Evolutionary conservation across 2,888 invertebrate species (phyloP).

Genomic region (Neocrepidodera transversa): DNA sequence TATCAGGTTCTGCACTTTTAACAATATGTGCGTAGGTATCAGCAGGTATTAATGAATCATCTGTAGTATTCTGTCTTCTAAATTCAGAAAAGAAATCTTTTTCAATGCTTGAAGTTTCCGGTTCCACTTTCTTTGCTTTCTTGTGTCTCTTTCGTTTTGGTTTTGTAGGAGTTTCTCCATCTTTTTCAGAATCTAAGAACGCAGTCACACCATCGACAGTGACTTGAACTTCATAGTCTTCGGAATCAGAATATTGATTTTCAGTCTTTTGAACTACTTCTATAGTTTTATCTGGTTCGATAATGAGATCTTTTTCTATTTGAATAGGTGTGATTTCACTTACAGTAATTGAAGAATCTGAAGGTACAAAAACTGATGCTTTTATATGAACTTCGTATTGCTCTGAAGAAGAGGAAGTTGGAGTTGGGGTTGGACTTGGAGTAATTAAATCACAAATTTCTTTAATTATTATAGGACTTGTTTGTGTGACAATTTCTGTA

Average conservation of each 20-base stretch:
- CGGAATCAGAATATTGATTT: conserved; percentile 30
- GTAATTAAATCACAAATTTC: conserved; percentile 48
- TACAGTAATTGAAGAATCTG: conserved; percentile 42
- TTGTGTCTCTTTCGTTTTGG: conserved; percentile 40
- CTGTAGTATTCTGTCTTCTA: conserved; percentile 47
- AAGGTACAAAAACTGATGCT: conserved; percentile 66
- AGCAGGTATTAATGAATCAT: conserved; percentile 46
- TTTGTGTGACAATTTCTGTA: conserved; percentile 62
- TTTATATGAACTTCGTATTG: conserved; percentile 68
- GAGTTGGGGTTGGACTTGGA: conserved; percentile 38
- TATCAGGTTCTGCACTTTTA: conserved; percentile 46
- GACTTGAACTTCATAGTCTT: conserved; percentile 52
- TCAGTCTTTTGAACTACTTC: neutral
- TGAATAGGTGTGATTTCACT: conserved; percentile 27
- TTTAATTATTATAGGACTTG: conserved; percentile 65
- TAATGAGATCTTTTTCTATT: conserved; percentile 24
- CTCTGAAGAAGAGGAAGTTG: conserved; percentile 46
- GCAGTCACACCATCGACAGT: conserved; percentile 46
- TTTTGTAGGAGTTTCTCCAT: conserved; percentile 35
- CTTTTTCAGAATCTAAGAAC: conserved; percentile 47
- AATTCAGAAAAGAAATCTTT: conserved; percentile 50
- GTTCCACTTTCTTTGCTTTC: conserved; percentile 35
- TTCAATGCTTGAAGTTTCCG: conserved; percentile 29
- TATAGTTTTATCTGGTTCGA: conserved; percentile 23
- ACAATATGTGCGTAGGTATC: conserved; percentile 53